phyloP scores from a whole-genome alignment of 1,140 invertebrate genomes.

The Philopotamus ludificatus region DNA sequence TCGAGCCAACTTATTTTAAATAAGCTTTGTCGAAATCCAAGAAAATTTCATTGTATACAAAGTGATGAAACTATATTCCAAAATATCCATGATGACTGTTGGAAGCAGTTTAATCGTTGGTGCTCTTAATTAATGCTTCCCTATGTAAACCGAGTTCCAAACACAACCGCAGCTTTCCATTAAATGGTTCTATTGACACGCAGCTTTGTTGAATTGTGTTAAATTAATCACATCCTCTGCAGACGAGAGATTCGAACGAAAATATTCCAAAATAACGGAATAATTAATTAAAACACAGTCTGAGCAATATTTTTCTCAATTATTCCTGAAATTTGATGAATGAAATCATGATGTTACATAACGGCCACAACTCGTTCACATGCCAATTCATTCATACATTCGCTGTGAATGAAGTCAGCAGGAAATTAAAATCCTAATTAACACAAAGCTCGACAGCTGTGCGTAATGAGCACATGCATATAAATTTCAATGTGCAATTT shows the following conservation, averaged over 20 bases:
- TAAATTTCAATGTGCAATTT: slow-evolving; percentile 20
- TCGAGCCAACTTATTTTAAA: too few relatives aligned
- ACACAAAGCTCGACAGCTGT: slow-evolving; percentile 38
- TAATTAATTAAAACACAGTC: slow-evolving; percentile 1
- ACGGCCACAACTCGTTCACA: slow-evolving; percentile 24
- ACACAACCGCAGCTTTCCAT: slow-evolving; percentile 27
- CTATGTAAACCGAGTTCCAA: slow-evolving; percentile 24
- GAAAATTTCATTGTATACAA: too few relatives aligned
- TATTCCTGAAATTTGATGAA: background rate
- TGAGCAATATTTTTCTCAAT: background rate
- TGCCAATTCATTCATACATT: slow-evolving; percentile 36
- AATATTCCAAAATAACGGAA: background rate
- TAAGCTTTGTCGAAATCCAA: too few relatives aligned
- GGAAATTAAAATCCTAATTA: slow-evolving; percentile 40
- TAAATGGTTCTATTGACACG: slow-evolving; percentile 25
- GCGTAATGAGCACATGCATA: slow-evolving; percentile 24
- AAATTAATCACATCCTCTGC: slow-evolving; percentile 41
- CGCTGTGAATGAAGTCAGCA: slow-evolving; percentile 38
- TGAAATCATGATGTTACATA: background rate
- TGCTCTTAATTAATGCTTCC: slow-evolving; percentile 37
- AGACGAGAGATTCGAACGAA: slow-evolving; percentile 1
- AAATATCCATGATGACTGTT: slow-evolving; percentile 33
- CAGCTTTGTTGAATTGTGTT: slow-evolving; percentile 40
- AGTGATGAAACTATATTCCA: background rate
- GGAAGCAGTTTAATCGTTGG: slow-evolving; percentile 35